These are phyloP conservation scores for Phaonia tiefii DNA, from an alignment of 2,888 invertebrate species.

Conservation along the genomic window DNA sequence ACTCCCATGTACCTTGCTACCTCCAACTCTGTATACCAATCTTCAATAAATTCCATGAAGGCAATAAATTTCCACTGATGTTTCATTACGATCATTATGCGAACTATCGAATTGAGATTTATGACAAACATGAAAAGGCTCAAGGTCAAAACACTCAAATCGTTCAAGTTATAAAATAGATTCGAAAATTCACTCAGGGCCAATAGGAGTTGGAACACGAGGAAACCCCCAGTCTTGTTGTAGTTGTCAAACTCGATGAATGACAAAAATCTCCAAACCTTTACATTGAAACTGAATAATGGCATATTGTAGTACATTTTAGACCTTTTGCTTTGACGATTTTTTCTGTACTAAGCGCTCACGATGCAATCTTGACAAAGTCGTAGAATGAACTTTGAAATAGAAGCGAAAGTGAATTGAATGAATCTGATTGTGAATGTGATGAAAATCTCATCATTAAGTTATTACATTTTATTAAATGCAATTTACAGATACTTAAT, in stretches of 20 bases:
- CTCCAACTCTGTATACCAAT: constrained; percentile 64
- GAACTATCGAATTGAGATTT: constrained; percentile 64
- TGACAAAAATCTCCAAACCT: constrained; percentile 66
- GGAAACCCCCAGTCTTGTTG: constrained; percentile 18
- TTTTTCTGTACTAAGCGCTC: too few species aligned
- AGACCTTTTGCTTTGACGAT: not conserved
- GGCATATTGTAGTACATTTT: constrained; percentile 64
- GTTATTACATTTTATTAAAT: not conserved
- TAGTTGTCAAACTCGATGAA: constrained; percentile 59
- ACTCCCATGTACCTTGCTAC: constrained; percentile 38
- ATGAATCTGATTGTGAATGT: not conserved
- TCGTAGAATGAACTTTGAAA: not conserved
- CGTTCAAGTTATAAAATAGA: constrained; percentile 48
- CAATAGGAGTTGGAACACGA: constrained; percentile 32
- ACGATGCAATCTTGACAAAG: too few species aligned
- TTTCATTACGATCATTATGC: constrained; percentile 56
- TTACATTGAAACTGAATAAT: constrained; percentile 62
- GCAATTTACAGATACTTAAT: constrained; percentile 1
- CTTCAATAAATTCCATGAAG: constrained; percentile 59
- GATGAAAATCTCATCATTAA: constrained; percentile 5
- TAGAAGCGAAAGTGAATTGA: not conserved
- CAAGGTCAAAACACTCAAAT: constrained; percentile 54
- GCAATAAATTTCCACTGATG: constrained; percentile 63
- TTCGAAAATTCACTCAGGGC: constrained; percentile 57
- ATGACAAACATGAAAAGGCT: constrained; percentile 68